Evolutionary conservation across 2,888 invertebrate genomes (phyloP).

Genomic region (Tetranychus truncatus): DNA sequence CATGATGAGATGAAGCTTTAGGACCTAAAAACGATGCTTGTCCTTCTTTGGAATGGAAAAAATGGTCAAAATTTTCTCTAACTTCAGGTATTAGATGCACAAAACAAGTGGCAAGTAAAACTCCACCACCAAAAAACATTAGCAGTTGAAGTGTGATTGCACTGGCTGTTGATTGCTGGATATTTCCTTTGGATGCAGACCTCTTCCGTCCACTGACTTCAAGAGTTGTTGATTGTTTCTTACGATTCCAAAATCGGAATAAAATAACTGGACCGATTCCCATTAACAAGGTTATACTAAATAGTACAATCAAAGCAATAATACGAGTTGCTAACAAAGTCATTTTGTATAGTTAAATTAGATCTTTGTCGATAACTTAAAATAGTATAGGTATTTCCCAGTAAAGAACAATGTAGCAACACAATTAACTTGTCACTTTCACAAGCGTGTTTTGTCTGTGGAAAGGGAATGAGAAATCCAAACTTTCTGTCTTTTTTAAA

Average conservation of each 20-base stretch:
- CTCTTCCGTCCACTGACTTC: background rate
- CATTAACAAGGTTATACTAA: conserved; percentile 15
- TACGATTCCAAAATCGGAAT: conserved; percentile 12
- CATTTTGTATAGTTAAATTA: background rate
- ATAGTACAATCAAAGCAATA: conserved; percentile 12
- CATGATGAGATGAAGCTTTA: background rate
- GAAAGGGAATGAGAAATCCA: no score
- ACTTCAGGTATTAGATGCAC: conserved; percentile 63
- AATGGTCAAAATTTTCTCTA: conserved; percentile 41
- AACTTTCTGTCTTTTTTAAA: no score
- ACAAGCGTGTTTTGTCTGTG: no score
- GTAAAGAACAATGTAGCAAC: background rate
- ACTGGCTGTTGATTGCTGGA: conserved; percentile 8
- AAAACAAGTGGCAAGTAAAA: conserved; percentile 59
- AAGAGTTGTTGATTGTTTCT: conserved; percentile 3
- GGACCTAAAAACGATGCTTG: background rate
- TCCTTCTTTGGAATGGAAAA: conserved; percentile 10
- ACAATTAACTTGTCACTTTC: no score
- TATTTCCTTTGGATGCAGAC: background rate
- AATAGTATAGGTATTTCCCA: background rate
- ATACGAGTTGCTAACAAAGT: conserved; percentile 11
- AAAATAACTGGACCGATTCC: conserved; percentile 18
- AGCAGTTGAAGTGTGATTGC: conserved; percentile 13
- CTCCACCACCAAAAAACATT: conserved; percentile 66
- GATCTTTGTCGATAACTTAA: background rate